Evolutionary conservation across 92 coral and sea anemone genomes (phyloP), one percentile per base, ranked within the genome.

Genomic region (Epizoanthus fatuus): DNA sequence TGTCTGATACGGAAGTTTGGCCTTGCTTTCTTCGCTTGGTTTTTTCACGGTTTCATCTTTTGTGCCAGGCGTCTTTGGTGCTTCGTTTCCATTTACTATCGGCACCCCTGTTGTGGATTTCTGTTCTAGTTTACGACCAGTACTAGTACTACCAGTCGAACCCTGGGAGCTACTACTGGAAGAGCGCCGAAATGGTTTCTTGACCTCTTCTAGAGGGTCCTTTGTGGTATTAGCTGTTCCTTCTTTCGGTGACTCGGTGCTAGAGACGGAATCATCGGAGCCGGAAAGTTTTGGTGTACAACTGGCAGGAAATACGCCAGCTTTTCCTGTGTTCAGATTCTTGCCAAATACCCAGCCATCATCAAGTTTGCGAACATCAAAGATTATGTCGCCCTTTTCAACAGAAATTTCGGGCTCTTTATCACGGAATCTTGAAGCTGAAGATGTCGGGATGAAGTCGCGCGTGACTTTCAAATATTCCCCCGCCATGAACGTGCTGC

Each of bases 261-360:
- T 63, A 4, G 89, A 63, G 39, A 84, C 80, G 56, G 74, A 91
- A 2, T 93, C 84, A 75, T 70, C 89, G 6, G 79, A 86, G 57
- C 88, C 96, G 59, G 98, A 87, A 13, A 95, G 82, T 63, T 93
- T 90, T 25, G 98, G 91, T 9, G 96, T 90, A 67, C 98, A 95
- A 71, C 92, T 88, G 32, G 95, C 96, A 37, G 98, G 98, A 86
- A 95, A 95, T 20, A 87, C 93, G 10, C 98, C 98, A 10, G 95
- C 80, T 80, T 90, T 95, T 9, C 98, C 98, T 53, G 92, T 93
- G 75, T 95, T 95, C 6, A 95, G 58, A 72, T 95, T 95, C 83
- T 95, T 95, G 53, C 98, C 98, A 56, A 83, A 92, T 69, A 95
- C 58, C 96, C 98, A 95, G 37, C 98, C 98, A n/a, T 90, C 94